Base-by-base conservation (phyloP, 2,797 vertebrate genomes). In the Silurus lanzhouensis region DNA sequence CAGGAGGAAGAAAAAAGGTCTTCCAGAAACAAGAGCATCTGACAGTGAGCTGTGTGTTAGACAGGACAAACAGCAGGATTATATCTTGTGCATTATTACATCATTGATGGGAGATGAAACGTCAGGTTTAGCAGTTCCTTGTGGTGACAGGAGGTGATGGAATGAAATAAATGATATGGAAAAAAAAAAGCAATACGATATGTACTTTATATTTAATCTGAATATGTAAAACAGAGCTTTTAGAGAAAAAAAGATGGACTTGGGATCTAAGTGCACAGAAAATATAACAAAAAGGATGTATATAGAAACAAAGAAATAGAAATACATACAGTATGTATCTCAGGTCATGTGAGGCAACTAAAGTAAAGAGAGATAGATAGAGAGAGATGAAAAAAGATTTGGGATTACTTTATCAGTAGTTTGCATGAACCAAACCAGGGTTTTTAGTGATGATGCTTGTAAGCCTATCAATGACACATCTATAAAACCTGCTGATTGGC, bases 371-470 rank as follows among this genome's bases (percentile, higher is more conserved):
- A 52, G 48, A 52, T 7, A 52, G 48, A 52, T 7, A 52, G 48
- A 52, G 48, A 52, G 48, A 52, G 48, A 52, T 52, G 48, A 10
- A 52, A 10, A 52, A 10, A 55, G 14, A 61, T 57, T 68, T 46
- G 46, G 14, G 46, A 46, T 48, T 10, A 31, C 15, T 70, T 46
- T 84, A 80, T 38, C 0, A 6, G 61, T 57, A 61, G 80, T 83
- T 85, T 85, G 58, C 27, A 66, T 83, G 9, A 46, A 64, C 14
- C 44, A 82, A n/a, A 31, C 61, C 60, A 71, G 38, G 25, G 27
- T 57, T 76, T 85, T 81, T 71, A 8, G 57, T 66, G 20, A 74
- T 74, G 27, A 9, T 9, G 2, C 31, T 66, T 25, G 72, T 27
- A 20, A 79, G 20, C 19, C 44, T 66, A 3, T 38, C 25, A 60